phyloP scores from a whole-genome alignment of 1,140 invertebrate genomes.

The Drosophila athabasca region DNA sequence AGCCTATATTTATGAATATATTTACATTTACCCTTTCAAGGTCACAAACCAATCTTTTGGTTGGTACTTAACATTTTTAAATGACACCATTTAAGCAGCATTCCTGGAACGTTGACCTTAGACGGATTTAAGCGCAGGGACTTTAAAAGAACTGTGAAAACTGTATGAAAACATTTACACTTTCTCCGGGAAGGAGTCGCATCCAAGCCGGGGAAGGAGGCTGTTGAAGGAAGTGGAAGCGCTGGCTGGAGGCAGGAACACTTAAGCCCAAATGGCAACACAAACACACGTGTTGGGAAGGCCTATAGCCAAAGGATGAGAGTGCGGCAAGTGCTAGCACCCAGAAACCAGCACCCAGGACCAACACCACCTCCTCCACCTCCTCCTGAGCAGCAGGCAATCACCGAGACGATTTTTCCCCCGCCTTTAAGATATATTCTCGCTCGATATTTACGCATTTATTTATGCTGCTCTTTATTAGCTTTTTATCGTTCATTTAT shows the following conservation, averaged over 20 bases:
- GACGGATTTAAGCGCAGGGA: constrained; percentile 48
- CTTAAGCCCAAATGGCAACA: constrained; percentile 56
- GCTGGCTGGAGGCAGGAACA: constrained; percentile 23
- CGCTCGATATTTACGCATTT: constrained; percentile 70
- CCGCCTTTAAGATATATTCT: constrained; percentile 28
- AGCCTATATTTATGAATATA: too few relatives aligned
- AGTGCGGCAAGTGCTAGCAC: constrained; percentile 13
- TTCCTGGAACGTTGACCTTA: background rate
- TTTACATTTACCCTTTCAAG: too few relatives aligned
- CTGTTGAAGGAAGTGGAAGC: constrained; percentile 12
- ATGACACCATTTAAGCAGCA: constrained; percentile 8
- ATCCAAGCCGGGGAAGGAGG: constrained; percentile 20
- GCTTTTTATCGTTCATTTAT: constrained; percentile 80
- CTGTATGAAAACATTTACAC: constrained; percentile 42
- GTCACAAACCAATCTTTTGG: too few relatives aligned
- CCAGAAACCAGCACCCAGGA: background rate
- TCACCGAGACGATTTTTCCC: constrained; percentile 31
- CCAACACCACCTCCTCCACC: constrained; percentile 2
- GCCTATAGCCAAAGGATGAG: constrained; percentile 26
- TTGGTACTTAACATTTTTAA: too few relatives aligned
- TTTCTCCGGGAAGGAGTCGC: background rate
- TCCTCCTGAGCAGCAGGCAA: constrained; percentile 37
- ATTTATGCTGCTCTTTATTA: constrained; percentile 78
- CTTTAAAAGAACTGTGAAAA: constrained; percentile 29
- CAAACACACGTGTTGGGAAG: constrained; percentile 58